Base-by-base conservation (phyloP, 2,797 vertebrate species). In the Eleutherodactylus coqui region DNA sequence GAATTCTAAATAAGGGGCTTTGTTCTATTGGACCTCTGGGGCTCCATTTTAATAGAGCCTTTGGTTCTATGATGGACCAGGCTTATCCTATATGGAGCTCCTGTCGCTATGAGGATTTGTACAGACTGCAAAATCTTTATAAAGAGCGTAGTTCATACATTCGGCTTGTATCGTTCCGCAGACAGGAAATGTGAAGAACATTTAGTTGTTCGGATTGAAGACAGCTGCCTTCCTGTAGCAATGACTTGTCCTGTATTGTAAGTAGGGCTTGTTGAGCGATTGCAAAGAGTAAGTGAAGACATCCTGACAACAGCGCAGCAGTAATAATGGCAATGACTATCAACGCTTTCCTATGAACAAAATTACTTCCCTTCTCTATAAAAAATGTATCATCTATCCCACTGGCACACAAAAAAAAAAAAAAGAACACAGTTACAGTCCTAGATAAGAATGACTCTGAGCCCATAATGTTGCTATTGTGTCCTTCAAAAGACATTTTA, bases 331-430 rank as follows among this genome's bases (percentile, higher is more conserved):
- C n/a, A 32, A 80, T 45, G 55, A 47, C 60, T 34, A 32, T 45
- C 58, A 64, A 29, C 27, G 47, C 29, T 47, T 51, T 49, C 27
- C 32, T 51, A 47, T 38, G 29, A 67, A 69, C 43, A 70, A 69
- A 80, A 80, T 80, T 45, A 47, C 41, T 80, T 79, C 76, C 51
- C 53, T 14, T 45, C n/a, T n/a, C n/a, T 49, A 67, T 34, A 80
- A 67, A 45, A 80, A 51, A 81, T 51, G 34, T 60, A 47, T 81
- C 27, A 81, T 51, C 11, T 49, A 32, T 27, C 62, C 62, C 43
- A 51, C 45, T 16, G 41, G 60, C 10, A n/a, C n/a, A n/a, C n/a
- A n/a, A n/a, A n/a, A 17, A 55, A 55, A 51, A 47, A 27, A 32
- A 64, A 60, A 14, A 62, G 76, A n/a, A n/a, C n/a, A 60, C 76